phyloP scores from a whole-genome alignment of 30 jellyfish, hydroid and myxozoan genomes.

The Euphysa ruthae region DNA sequence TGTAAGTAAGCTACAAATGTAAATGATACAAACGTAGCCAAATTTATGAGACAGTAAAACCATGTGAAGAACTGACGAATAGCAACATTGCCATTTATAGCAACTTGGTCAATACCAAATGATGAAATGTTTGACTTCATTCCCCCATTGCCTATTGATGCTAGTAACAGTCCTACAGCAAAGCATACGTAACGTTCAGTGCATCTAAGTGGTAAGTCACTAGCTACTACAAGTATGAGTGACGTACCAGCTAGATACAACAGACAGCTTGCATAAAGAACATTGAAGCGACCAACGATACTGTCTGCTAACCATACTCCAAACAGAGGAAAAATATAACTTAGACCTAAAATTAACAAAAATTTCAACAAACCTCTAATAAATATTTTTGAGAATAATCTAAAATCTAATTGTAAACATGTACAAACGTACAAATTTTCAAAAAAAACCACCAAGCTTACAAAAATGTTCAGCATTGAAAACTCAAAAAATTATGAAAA shows the following conservation, averaged over 20 bases:
- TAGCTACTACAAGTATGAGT: conserved; percentile 46
- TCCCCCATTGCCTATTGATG: conserved; percentile 86
- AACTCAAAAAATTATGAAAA: too few species aligned
- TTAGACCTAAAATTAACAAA: conserved; percentile 42
- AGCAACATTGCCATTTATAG: conserved; percentile 54
- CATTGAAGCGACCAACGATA: conserved; percentile 57
- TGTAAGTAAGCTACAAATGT: conserved; percentile 67
- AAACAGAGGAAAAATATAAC: conserved; percentile 63
- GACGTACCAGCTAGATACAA: conserved; percentile 69
- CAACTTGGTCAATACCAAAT: conserved; percentile 83
- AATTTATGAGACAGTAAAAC: conserved; percentile 85
- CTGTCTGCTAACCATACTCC: conserved; percentile 95
- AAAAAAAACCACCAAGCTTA: too few species aligned
- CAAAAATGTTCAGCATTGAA: too few species aligned
- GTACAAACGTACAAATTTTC: too few species aligned
- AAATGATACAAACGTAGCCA: conserved; percentile 71
- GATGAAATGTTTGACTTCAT: conserved; percentile 80
- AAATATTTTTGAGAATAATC: too few species aligned
- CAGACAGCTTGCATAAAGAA: conserved; percentile 49
- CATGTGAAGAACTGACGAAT: conserved; percentile 62
- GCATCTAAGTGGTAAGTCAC: background rate
- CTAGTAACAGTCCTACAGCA: conserved; percentile 51
- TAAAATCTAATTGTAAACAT: too few species aligned
- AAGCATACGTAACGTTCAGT: conserved; percentile 20
- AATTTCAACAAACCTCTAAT: background rate